Evolutionary conservation across 30 jellyfish, hydroid and myxozoan species (phyloP), one percentile per base, ranked within the genome.

Genomic region (Clytia hemisphaerica): DNA sequence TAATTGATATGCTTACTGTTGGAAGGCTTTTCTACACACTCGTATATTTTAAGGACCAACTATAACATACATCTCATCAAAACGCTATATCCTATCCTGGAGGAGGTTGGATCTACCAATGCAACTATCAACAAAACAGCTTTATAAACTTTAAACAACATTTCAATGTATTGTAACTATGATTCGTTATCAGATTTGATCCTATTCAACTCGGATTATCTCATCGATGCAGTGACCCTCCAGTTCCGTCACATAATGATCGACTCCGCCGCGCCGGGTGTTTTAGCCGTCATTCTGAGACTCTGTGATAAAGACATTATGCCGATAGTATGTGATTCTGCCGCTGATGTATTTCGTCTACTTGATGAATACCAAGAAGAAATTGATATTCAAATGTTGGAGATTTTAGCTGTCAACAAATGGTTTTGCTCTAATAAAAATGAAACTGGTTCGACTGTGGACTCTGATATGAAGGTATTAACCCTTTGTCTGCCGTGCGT

Each of bases 191-290:
- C 95, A 1, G 84, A 57, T 16, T 73, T 91, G 73, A 77, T 91
- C 1, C 24, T 84, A 2, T 21, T 42, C 22, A 91, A 91, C 67
- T 76, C 95, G 0, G 99, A 91, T 47, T 91, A 91, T 45, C 58
- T 91, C 49, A 46, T 91, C 38, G 78, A 82, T 67, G 78, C 93
- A 1, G 73, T 91, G 1, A 74, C 99, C 26, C 50, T 80, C 87
- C 73, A 78, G 53, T 91, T 91, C 49, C 80, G 99, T 25, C 94
- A 82, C 55, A 60, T 75, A 75, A 58, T 83, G 26, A 55, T 67
- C 58, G 83, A 60, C n/a, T 77, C 99, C 22, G 77, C 99, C 6
- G 94, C 95, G 4, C 94, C 99, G n/a, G 71, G 81, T 60, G 99
- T 91, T 31, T 69, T 91, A 22, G 75, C 93, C n/a, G 93, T 82